Base-by-base conservation (phyloP, 1,140 invertebrate genomes). In the Calephelis virginiensis region DNA sequence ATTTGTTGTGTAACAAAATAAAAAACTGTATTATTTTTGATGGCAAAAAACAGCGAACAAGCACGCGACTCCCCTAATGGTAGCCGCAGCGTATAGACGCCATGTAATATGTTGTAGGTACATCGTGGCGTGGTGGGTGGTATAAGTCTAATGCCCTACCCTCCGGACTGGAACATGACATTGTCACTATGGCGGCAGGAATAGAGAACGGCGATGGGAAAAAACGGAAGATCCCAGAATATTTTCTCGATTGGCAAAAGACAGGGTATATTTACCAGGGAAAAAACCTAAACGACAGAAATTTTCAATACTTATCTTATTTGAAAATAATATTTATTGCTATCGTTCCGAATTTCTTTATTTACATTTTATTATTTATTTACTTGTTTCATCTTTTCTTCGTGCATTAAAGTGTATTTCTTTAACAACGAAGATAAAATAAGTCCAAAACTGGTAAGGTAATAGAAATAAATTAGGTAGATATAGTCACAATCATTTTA, bases 281-380 rank as follows among this genome's bases (percentile, higher is more conserved):
- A 47, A 47, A 47, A 47, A 47, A 5, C 7, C 46, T 47, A 47
- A 9, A 47, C 46, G n/a, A 47, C 46, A 12, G 46, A 4, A 47
- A 10, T 47, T 47, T 47, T 47, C 46, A 47, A 11, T 47, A 47
- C 4, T 47, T 47, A 47, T 8, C 46, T 47, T 47, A 47, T 47
- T 47, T 47, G 46, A 47, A 11, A 47, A 5, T 13, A 49, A 8
- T 14, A 14, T 49, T 49, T 49, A 49, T 49, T 13, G 48, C 14
- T 49, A 49, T 49, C n/a, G 48, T 49, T 49, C n/a, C n/a, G 11
- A 48, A 48, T 48, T 48, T 48, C n/a, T n/a, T n/a, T n/a, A 48
- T 48, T 48, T 48, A 48, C 47, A 48, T 48, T 48, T 48, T 48
- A 48, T 48, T 48, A 4, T 48, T 48, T 48, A 48, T 48, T 48